phyloP scores from a whole-genome alignment of 2,888 invertebrate species.

The Dysmachus trigonus region DNA sequence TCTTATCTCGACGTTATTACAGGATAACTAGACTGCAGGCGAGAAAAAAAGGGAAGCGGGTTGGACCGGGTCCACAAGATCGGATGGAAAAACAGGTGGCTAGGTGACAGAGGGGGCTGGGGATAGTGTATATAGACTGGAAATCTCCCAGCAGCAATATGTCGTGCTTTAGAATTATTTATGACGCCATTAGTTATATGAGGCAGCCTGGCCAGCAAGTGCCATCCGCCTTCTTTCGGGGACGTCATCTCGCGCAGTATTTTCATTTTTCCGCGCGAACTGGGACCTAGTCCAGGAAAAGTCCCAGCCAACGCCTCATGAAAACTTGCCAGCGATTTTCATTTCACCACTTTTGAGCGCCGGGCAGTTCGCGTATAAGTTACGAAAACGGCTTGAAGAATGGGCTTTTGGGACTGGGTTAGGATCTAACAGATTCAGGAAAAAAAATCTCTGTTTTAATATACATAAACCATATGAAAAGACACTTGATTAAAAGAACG shows the following conservation, averaged over 20 bases:
- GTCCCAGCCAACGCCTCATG: neutral
- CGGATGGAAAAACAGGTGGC: neutral
- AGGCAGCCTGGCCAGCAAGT: neutral
- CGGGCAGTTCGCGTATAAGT: neutral
- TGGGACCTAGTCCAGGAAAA: neutral
- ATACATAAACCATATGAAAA: no score
- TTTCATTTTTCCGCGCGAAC: neutral
- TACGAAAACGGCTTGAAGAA: neutral
- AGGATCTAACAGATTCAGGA: neutral
- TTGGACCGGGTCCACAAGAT: neutral
- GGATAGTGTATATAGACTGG: neutral
- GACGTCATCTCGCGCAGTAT: neutral
- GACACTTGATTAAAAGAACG: no score
- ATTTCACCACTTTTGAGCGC: neutral
- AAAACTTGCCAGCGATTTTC: neutral
- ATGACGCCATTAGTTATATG: slow-evolving; percentile 49
- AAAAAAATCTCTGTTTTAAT: no score
- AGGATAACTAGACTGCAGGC: neutral
- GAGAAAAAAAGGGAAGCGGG: neutral
- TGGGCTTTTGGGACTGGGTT: neutral
- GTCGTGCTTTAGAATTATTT: slow-evolving; percentile 48
- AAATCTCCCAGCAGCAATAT: slow-evolving; percentile 47
- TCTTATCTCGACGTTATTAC: neutral
- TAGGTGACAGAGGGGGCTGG: neutral
- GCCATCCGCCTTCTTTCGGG: neutral